Percentiles rank a stretch among this genome's conserved stretches.
These are phyloP conservation scores for Podarcis muralis DNA, from an alignment of 2,113 vertebrate genomes.

Conservation along the genomic window DNA sequence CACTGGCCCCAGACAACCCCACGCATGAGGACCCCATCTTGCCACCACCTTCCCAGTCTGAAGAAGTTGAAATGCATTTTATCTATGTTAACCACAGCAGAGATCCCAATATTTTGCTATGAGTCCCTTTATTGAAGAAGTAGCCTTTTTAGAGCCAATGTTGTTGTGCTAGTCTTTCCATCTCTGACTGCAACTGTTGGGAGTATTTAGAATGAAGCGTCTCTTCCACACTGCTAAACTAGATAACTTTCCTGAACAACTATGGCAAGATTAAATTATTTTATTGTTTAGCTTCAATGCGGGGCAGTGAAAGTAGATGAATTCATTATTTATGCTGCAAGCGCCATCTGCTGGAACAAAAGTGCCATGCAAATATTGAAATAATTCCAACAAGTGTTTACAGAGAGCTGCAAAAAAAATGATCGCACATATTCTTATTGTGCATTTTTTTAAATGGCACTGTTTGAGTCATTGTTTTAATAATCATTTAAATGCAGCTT, in stretches of 20 bases:
- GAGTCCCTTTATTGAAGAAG: neutral
- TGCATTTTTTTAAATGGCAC: neutral
- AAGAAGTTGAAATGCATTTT: neutral
- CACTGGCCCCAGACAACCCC: too few relatives aligned
- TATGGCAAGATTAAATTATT: neutral
- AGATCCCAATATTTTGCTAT: neutral
- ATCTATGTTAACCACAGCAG: neutral
- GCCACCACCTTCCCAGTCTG: too few relatives aligned
- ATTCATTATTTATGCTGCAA: constrained; percentile 22
- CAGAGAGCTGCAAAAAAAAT: neutral
- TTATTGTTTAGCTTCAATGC: neutral
- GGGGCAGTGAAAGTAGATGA: neutral
- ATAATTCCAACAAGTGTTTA: neutral
- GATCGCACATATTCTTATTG: neutral
- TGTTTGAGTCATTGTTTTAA: neutral
- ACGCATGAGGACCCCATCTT: too few relatives aligned
- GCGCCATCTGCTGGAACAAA: constrained; percentile 39
- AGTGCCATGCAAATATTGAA: neutral
- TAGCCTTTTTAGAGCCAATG: neutral
- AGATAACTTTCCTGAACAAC: neutral
- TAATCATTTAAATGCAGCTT: neutral
- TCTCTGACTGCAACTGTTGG: neutral
- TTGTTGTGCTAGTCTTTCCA: neutral
- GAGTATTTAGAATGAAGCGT: neutral
- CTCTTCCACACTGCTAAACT: neutral